Evolutionary conservation across 2,113 vertebrate genomes (phyloP), one percentile per base, ranked within the genome.

Genomic region (Sinocyclocheilus rhinocerous): DNA sequence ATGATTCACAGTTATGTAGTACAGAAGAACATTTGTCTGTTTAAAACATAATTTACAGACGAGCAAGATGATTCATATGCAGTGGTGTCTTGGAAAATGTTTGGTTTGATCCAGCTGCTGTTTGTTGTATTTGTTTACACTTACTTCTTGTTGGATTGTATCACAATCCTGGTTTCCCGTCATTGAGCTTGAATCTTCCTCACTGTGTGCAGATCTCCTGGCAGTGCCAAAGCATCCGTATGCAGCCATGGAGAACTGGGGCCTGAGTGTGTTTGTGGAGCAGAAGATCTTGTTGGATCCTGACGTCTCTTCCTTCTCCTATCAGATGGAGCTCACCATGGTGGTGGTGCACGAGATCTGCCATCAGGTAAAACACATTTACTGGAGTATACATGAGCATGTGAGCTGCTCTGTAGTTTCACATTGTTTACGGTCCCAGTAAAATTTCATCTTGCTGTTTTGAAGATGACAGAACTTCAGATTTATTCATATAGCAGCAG

Each of bases 241-340:
- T 84, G 95, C 96, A 90, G 96, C 96, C 84, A 97, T 97, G 96
- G 96, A 97, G 93, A 97, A 97, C 93, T 97, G 96, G 96, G 96
- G 96, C 88, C 94, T 97, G 88, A 97, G 95, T 92, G 95, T 97
- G 89, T 97, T 97, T 87, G 96, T 97, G 93, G 97, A 97, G 85
- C 96, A 97, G 92, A 96, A 95, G 92, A 96, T 97, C 92, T 94
- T 97, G 57, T 95, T 97, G 92, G 97, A 97, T 93, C 95, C 96
- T 84, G 96, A 95, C 88, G 94, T 97, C 89, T 97, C 97, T 85
- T 97, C 97, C 89, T 95, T 96, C 93, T 95, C 95, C 84, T 97
- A 97, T 92, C 93, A 96, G 84, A 95, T 97, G 95, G 96, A 97
- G 93, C 96, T 97, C 93, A 97, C 96, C 86, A 97, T 97, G 96